Base-by-base conservation (phyloP, 2,888 invertebrate species). In the Blera fallax region DNA sequence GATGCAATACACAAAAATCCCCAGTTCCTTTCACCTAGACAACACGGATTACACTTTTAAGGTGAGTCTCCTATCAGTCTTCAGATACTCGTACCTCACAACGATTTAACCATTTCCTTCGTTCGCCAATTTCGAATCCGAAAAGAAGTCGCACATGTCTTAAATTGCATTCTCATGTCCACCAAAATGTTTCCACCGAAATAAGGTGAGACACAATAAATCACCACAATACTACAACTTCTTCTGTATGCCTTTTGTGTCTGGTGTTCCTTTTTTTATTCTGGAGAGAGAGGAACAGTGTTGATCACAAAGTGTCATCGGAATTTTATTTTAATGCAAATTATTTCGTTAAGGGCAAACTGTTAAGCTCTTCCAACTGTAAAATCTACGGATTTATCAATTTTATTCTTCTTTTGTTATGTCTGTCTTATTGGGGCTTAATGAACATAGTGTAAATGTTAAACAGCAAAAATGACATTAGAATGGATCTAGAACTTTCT, bases 321-420 rank as follows among this genome's bases (percentile, higher is more conserved):
- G 65, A 58, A 76, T 76, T 67, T 74, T 58, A 67, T 62, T 76
- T 40, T 37, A 76, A 78, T 78, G 69, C 69, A 69, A 78, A 69
- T 69, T 50, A 32, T 29, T 60, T 78, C 32, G 43, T 52, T 67
- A 69, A 16, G 43, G 34, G 50, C n/a, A n/a, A n/a, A 54, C 69
- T 69, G 60, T 62, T 60, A 50, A 40, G 65, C 67, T 14, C 18
- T 21, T 70, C 60, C 6, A 78, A 78, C 77, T 69, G 77, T 78
- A 70, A 69, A 69, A 52, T 24, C 62, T 52, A 60, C 69, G 58
- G 60, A 62, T 69, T 69, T 69, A 60, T 69, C 60, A 60, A 62
- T 62, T 69, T 69, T 62, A 40, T 60, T 32, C 8, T 37, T 67
- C 45, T 67, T 65, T 76, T 48, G 48, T 67, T 45, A 65, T 58